phyloP scores from a whole-genome alignment of 2,888 invertebrate species.

The Tetragnatha montana region DNA sequence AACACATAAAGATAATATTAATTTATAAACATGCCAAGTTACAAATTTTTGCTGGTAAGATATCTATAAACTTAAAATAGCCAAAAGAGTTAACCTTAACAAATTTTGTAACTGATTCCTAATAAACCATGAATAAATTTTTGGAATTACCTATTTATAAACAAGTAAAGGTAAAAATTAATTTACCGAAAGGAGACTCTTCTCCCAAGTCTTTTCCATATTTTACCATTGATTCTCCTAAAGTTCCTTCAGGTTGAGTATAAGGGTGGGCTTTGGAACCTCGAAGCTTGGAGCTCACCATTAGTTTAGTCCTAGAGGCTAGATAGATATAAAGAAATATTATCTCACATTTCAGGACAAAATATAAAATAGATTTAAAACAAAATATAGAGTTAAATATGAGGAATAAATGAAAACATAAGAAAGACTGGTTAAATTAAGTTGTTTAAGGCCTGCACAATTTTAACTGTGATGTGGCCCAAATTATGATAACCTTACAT shows the following conservation, averaged over 20 bases:
- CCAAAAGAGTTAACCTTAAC: no score
- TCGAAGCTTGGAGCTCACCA: conserved; percentile 92
- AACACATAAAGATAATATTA: no score
- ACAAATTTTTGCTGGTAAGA: no score
- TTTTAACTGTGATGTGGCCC: background rate
- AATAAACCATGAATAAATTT: no score
- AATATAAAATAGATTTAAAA: no score
- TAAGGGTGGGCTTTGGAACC: conserved; percentile 98
- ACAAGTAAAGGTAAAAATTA: background rate
- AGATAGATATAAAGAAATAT: conserved; percentile 60
- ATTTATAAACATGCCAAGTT: no score
- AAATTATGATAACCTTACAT: background rate
- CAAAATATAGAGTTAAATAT: no score
- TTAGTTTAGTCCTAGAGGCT: conserved; percentile 79
- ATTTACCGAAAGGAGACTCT: conserved; percentile 90
- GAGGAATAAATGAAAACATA: background rate
- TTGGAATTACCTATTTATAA: no score
- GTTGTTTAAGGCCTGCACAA: background rate
- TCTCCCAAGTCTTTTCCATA: conserved; percentile 97
- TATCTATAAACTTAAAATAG: no score
- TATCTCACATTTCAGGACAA: no score
- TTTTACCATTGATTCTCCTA: conserved; percentile 96
- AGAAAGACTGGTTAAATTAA: background rate
- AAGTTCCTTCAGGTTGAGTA: conserved; percentile 97
- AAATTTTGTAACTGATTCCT: no score